Percentiles rank a stretch among this genome's conserved stretches.
These are phyloP conservation scores for Myotis davidii DNA, from an alignment of 2,113 vertebrate genomes.

Conservation along the genomic window DNA sequence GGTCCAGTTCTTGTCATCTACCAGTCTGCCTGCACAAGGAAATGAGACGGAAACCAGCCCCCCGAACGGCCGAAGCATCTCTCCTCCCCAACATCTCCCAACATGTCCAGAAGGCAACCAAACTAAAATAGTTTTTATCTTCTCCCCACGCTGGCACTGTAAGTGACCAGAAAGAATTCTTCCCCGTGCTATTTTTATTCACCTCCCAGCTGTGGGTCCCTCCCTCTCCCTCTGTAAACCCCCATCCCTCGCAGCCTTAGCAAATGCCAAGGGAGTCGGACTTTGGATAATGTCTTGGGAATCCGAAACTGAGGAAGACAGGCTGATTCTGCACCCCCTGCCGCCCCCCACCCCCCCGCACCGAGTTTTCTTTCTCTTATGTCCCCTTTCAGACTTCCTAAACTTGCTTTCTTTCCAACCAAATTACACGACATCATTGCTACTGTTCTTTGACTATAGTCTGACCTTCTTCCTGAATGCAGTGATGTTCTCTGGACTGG, in stretches of 20 bases:
- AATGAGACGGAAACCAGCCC: constrained; percentile 69
- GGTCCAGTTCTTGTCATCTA: background rate
- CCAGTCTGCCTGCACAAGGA: constrained; percentile 72
- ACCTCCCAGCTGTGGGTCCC: constrained; percentile 73
- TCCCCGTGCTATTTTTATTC: constrained; percentile 71
- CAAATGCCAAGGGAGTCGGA: constrained; percentile 75
- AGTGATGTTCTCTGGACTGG: background rate
- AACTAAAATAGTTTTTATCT: constrained; percentile 70
- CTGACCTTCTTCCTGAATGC: background rate
- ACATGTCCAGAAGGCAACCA: constrained; percentile 55
- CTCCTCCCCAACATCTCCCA: constrained; percentile 42
- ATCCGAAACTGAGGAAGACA: constrained; percentile 64
- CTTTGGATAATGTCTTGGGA: constrained; percentile 76
- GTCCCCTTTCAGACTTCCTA: constrained; percentile 10
- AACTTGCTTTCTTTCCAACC: background rate
- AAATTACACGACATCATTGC: background rate
- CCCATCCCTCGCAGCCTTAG: constrained; percentile 62
- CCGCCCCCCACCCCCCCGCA: too few relatives aligned
- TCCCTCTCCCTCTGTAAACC: constrained; percentile 2
- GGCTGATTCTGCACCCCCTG: background rate
- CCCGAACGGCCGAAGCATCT: constrained; percentile 61
- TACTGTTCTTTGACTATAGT: constrained; percentile 7
- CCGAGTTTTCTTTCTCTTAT: background rate
- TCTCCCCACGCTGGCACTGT: constrained; percentile 57
- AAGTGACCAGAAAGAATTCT: constrained; percentile 66